These are phyloP conservation scores for Hoplodrina ambigua DNA, from an alignment of 2,888 invertebrate genomes.

Conservation along the genomic window DNA sequence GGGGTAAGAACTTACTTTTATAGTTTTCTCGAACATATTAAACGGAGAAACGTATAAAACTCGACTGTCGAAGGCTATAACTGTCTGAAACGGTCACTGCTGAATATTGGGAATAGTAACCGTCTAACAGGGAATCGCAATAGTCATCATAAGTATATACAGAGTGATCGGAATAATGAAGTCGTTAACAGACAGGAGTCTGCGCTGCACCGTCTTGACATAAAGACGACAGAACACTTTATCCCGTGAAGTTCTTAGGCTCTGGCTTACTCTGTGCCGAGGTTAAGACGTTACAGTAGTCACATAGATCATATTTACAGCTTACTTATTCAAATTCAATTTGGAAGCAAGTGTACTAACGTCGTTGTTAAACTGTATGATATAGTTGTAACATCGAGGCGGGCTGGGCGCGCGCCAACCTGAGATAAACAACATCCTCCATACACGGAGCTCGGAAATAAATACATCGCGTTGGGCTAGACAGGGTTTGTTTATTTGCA, in stretches of 20 bases:
- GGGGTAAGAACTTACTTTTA: neutral
- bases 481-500: constrained; percentile 30
- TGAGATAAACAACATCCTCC: constrained; percentile 55
- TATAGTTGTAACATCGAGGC: constrained; percentile 46
- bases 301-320: neutral
- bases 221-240: neutral
- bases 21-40: neutral
- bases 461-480: constrained; percentile 24
- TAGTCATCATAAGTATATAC: neutral
- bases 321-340: constrained; percentile 51
- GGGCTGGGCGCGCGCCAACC: constrained; percentile 59
- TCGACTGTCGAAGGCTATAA: neutral
- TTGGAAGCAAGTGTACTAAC: constrained; percentile 37
- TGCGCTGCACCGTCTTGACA: neutral
- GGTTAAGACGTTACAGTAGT: neutral
- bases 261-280: neutral
- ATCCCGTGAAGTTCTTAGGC: neutral
- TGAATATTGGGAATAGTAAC: neutral
- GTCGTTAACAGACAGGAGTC: neutral
- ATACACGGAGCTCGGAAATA: constrained; percentile 36
- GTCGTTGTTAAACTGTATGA: constrained; percentile 36
- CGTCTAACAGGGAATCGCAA: neutral
- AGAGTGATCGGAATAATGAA: neutral
- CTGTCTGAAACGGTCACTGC: neutral
- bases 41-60: neutral